A percentile compares a stretch with the other conserved stretches of the same genome.
These are phyloP conservation scores for Acipenser oxyrinchus DNA, from an alignment of 2,797 vertebrate genomes.

Conservation along the genomic window DNA sequence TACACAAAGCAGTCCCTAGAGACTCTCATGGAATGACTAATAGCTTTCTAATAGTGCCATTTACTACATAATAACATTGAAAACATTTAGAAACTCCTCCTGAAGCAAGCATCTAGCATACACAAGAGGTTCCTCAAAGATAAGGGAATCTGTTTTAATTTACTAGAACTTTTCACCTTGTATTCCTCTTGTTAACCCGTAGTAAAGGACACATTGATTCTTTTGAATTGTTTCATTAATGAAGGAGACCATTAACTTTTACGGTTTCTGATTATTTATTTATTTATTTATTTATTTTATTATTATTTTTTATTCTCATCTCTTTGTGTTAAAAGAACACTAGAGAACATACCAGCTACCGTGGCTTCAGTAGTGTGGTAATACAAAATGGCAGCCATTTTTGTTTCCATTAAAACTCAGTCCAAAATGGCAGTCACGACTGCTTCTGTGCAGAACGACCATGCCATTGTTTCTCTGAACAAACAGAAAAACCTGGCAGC, in stretches of 20 bases:
- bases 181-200: conserved; percentile 62
- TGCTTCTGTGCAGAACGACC: background rate
- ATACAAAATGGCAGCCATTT: conserved; percentile 33
- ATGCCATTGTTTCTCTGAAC: conserved; percentile 30
- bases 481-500: conserved; percentile 26
- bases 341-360: conserved; percentile 31
- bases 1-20: conserved; percentile 94
- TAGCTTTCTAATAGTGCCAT: conserved; percentile 96
- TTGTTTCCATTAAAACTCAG: conserved; percentile 18
- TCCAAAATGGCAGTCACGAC: conserved; percentile 13
- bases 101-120: conserved; percentile 87
- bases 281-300: conserved; percentile 17
- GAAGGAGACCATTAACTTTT: conserved; percentile 64
- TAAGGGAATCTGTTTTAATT: conserved; percentile 71
- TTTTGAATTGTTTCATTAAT: conserved; percentile 53
- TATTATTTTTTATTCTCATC: conserved; percentile 15
- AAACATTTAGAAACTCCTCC: conserved; percentile 96
- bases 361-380: conserved; percentile 28
- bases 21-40: conserved; percentile 97
- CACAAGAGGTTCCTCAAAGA: conserved; percentile 79
- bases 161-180: conserved; percentile 69
- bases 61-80: conserved; percentile 95
- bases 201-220: conserved; percentile 88
- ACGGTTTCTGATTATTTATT: conserved; percentile 38
- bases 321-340: conserved; percentile 29